Base-by-base conservation (phyloP, 2,797 vertebrate species). In the Delichon dasypus region DNA sequence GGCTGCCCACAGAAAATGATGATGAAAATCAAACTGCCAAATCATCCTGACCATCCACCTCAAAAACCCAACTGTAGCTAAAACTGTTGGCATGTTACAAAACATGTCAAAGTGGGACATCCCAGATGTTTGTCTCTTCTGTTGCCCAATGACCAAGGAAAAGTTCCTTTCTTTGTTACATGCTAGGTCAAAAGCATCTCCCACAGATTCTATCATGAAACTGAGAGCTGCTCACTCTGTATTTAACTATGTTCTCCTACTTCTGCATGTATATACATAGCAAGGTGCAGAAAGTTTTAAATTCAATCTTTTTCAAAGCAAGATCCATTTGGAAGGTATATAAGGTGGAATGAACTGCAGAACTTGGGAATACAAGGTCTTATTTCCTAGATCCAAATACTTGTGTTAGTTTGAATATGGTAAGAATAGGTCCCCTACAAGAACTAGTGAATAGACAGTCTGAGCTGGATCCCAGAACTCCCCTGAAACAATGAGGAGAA, bases 211-310 rank as follows among this genome's bases (percentile, higher is more conserved):
- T 47, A 58, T 23, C 12, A 7, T n/a, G 55, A 83, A 68, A 58
- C 17, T 22, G 22, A 81, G 74, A 73, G 25, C 86, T 70, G 80
- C 4, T 72, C 50, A 67, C 11, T 70, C 64, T 67, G 7, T 65
- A 9, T 45, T 50, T 21, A 26, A 18, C 26, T 30, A 2, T 0
- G 0, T 55, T 89, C 47, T 74, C 27, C 53, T 60, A 7, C 65
- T 50, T 55, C 42, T 68, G 85, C 34, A 54, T 76, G 29, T 11
- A 26, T 6, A 7, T 42, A 32, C 18, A 36, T 10, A 48, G 32
- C 26, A 61, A 66, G 26, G n/a, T 47, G 26, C 53, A 60, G 18
- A 32, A 54, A 60, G 13, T 29, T 54, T 93, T 47, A 26, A 65
- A 81, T 70, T 45, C 7, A 32, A 26, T 20, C 38, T 62, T 89